A percentile compares a stretch with the other conserved stretches of the same genome.
Conservation (phyloP, 2,888 invertebrate genomes). For the Cylindroiulus punctatus region DNA sequence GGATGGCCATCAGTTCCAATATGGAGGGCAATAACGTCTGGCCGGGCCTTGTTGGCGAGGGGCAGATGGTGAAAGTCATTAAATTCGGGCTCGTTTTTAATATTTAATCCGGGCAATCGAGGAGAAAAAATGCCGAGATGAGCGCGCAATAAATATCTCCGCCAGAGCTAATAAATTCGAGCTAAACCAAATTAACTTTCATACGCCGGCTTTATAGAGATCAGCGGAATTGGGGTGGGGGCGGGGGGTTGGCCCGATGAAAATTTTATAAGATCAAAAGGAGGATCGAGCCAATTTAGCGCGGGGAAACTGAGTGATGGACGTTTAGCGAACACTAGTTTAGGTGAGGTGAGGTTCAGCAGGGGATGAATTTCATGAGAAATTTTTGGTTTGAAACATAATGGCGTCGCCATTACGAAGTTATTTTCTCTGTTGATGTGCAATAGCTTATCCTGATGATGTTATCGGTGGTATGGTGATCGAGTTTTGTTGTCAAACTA, state of each 20-base stretch:
- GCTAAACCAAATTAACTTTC: slow-evolving; percentile 38
- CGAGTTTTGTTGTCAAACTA: too few species aligned
- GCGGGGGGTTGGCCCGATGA: not conserved
- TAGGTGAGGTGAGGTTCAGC: too few species aligned
- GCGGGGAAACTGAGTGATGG: not conserved
- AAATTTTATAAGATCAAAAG: slow-evolving; percentile 20
- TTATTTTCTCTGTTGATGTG: too few species aligned
- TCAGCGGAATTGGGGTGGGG: not conserved
- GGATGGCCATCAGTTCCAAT: slow-evolving; percentile 11
- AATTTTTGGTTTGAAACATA: too few species aligned
- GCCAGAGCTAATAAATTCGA: slow-evolving; percentile 11
- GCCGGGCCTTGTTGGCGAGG: not conserved
- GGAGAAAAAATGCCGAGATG: not conserved
- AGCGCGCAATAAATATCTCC: slow-evolving; percentile 7
- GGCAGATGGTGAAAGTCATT: slow-evolving; percentile 23
- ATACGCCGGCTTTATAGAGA: slow-evolving; percentile 7
- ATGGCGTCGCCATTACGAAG: too few species aligned
- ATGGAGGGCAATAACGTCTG: not conserved
- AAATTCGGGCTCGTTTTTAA: slow-evolving; percentile 28
- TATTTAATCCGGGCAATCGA: not conserved
- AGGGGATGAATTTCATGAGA: too few species aligned
- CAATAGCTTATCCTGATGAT: too few species aligned
- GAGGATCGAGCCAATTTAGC: not conserved
- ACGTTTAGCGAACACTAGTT: too few species aligned
- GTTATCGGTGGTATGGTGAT: too few species aligned